A percentile compares a stretch with the other conserved stretches of the same genome.
Conservation (phyloP, 2,113 vertebrate genomes). For the Reinhardtius hippoglossoides region DNA sequence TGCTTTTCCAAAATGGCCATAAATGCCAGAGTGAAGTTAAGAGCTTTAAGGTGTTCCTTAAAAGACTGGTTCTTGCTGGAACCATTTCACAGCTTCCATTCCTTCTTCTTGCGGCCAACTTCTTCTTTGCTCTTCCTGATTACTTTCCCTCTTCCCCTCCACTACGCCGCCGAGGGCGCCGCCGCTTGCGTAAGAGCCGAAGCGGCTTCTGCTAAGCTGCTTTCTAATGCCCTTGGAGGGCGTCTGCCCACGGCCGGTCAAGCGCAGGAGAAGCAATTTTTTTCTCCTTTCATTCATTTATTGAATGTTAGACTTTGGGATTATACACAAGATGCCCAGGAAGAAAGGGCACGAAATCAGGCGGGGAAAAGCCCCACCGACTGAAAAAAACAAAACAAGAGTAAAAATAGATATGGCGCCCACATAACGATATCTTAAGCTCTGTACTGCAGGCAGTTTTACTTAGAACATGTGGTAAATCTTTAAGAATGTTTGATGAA, state of each 20-base stretch:
- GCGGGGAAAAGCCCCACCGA: slow-evolving; percentile 17
- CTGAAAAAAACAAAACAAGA: slow-evolving; percentile 18
- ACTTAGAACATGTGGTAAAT: slow-evolving; percentile 46
- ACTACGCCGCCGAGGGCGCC: slow-evolving; percentile 32
- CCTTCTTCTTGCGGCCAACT: slow-evolving; percentile 41
- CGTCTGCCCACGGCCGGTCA: slow-evolving; percentile 64
- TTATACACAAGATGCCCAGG: slow-evolving; percentile 60
- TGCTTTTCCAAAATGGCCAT: slow-evolving; percentile 6
- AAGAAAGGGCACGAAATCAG: slow-evolving; percentile 68
- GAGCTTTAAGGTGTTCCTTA: neutral
- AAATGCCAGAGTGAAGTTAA: slow-evolving; percentile 3
- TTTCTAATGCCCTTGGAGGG: slow-evolving; percentile 72
- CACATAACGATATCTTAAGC: slow-evolving; percentile 57
- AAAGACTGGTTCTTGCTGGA: slow-evolving; percentile 39
- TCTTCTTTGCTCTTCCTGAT: slow-evolving; percentile 44
- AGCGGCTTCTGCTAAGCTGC: slow-evolving; percentile 72
- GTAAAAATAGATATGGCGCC: slow-evolving; percentile 57
- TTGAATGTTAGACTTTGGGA: slow-evolving; percentile 67
- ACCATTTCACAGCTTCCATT: slow-evolving; percentile 26
- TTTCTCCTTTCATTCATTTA: slow-evolving; percentile 29
- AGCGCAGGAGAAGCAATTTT: slow-evolving; percentile 51
- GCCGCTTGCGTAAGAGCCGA: slow-evolving; percentile 64
- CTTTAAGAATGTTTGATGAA: slow-evolving; percentile 56
- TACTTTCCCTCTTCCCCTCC: slow-evolving; percentile 18
- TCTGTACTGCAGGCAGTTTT: slow-evolving; percentile 36